Conservation (phyloP, 2,888 invertebrate genomes). For the Cataglyphis rosenhaueri region DNA sequence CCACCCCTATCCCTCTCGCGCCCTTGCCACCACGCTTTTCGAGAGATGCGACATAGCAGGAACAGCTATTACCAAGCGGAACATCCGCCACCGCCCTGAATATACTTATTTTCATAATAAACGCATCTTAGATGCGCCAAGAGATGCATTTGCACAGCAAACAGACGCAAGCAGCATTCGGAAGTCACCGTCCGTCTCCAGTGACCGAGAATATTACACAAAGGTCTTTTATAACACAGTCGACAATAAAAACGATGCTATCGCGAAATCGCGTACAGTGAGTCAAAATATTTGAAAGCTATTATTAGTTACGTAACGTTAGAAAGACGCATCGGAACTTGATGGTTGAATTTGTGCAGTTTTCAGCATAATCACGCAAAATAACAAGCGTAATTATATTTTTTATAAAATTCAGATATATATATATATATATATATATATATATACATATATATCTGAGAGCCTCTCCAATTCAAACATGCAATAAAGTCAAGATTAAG, state of each 20-base stretch:
- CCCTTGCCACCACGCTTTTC: not conserved
- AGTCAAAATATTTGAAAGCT: slow-evolving; percentile 7
- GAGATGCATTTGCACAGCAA: slow-evolving; percentile 8
- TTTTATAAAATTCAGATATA: not conserved
- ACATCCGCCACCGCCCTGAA: slow-evolving; percentile 41
- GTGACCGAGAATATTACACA: slow-evolving; percentile 26
- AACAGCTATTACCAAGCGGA: slow-evolving; percentile 50
- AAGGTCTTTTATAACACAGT: slow-evolving; percentile 6
- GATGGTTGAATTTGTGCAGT: not conserved
- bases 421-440: not conserved
- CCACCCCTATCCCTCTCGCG: not conserved
- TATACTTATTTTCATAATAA: slow-evolving; percentile 56
- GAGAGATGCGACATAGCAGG: slow-evolving; percentile 37
- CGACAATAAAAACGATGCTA: slow-evolving; percentile 19
- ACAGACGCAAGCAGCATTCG: slow-evolving; percentile 20
- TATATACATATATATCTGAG: not conserved
- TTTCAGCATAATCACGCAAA: not conserved
- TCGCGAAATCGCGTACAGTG: not conserved
- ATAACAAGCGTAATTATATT: not conserved
- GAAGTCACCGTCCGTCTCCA: slow-evolving; percentile 32
- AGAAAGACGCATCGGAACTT: not conserved
- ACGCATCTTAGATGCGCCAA: slow-evolving; percentile 45
- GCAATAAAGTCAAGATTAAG: not conserved
- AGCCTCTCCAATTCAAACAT: not conserved
- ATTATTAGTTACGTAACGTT: not conserved